These are phyloP conservation scores for Lordiphosa collinella DNA, from an alignment of 1,140 invertebrate genomes.

Conservation along the genomic window DNA sequence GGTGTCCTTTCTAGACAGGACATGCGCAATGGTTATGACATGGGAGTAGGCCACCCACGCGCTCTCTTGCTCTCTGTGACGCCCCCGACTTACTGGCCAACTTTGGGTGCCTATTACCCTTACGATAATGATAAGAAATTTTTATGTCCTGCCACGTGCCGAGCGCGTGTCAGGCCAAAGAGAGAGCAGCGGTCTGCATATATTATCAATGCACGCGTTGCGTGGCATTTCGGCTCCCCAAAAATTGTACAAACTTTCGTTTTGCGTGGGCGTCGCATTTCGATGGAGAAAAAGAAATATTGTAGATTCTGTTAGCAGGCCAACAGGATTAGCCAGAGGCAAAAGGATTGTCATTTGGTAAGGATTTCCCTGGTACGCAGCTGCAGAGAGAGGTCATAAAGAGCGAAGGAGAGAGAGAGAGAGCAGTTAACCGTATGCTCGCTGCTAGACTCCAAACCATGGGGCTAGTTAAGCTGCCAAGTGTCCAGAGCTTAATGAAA, in stretches of 20 bases:
- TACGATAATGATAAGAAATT: slow-evolving; percentile 79
- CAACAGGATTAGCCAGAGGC: slow-evolving; percentile 25
- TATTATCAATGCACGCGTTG: slow-evolving; percentile 50
- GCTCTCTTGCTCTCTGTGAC: not conserved
- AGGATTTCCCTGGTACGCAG: slow-evolving; percentile 43
- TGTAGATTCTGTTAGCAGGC: slow-evolving; percentile 75
- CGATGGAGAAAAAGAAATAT: slow-evolving; percentile 74
- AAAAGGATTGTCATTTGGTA: not conserved
- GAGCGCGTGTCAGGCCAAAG: slow-evolving; percentile 3
- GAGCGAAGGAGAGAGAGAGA: slow-evolving; percentile 9
- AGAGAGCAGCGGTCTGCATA: slow-evolving; percentile 39
- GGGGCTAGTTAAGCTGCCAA: not conserved
- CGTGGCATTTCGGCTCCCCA: slow-evolving; percentile 46
- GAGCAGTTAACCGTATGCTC: not conserved
- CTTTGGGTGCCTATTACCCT: slow-evolving; percentile 76
- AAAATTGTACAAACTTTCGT: slow-evolving; percentile 16
- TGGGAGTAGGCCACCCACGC: not conserved
- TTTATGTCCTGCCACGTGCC: slow-evolving; percentile 50
- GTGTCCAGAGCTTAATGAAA: not conserved
- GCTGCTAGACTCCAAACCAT: not conserved
- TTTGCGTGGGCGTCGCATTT: slow-evolving; percentile 67
- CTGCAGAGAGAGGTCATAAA: slow-evolving; percentile 26
- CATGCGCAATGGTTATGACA: slow-evolving; percentile 45
- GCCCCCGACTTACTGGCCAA: slow-evolving; percentile 66
- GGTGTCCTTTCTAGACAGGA: slow-evolving; percentile 11